Evolutionary conservation across 1,140 invertebrate genomes (phyloP).

Genomic region (Holotrichia oblita): DNA sequence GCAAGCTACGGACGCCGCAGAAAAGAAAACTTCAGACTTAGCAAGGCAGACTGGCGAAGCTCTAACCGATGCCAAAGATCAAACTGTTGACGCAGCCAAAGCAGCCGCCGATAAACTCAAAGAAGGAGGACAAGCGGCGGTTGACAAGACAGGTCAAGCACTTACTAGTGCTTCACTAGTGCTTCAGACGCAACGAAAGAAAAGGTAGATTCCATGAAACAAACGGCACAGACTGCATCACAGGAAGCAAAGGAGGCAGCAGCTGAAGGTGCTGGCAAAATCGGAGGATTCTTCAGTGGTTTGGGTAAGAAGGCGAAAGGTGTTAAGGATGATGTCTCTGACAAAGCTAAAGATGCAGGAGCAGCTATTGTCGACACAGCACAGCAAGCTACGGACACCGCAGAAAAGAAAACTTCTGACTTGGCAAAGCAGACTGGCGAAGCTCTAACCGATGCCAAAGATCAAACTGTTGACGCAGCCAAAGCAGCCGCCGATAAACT

Average conservation of each 20-base stretch:
- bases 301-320: conserved; percentile 15
- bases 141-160: neutral
- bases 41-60: neutral
- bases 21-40: neutral
- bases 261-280: conserved; percentile 2
- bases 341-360: neutral
- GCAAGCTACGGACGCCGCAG: neutral
- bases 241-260: neutral
- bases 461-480: neutral
- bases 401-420: neutral
- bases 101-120: conserved; percentile 26
- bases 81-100: neutral
- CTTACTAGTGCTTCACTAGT: neutral
- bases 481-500: neutral
- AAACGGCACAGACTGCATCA: neutral
- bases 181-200: neutral
- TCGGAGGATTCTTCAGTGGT: conserved; percentile 21
- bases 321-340: neutral
- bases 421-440: neutral
- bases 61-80: conserved; percentile 11
- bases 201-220: neutral
- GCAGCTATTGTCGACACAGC: neutral
- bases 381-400: neutral
- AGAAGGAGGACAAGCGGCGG: neutral
- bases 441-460: neutral